A percentile compares a stretch with the other conserved stretches of the same genome.
These are phyloP conservation scores for Trichogramma dendrolimi DNA, from an alignment of 2,888 invertebrate species.

Conservation along the genomic window DNA sequence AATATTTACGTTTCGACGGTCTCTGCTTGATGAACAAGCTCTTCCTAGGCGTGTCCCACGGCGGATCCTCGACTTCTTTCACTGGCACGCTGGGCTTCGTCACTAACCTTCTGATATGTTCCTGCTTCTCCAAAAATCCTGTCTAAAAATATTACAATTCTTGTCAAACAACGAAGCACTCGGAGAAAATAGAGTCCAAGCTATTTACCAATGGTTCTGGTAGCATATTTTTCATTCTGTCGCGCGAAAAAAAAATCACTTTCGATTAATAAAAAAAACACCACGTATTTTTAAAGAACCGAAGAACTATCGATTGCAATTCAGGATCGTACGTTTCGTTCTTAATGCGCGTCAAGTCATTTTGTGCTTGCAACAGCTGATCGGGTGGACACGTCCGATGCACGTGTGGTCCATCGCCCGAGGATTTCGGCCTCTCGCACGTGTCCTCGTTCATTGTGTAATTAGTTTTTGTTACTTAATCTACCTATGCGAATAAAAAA, in stretches of 20 bases:
- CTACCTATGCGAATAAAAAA: background rate
- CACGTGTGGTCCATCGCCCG: background rate
- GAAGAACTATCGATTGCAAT: too few species aligned
- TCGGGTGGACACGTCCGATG: too few species aligned
- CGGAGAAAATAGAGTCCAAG: background rate
- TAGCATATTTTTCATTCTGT: conserved; percentile 20
- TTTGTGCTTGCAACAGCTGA: too few species aligned
- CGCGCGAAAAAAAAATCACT: too few species aligned
- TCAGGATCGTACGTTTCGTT: too few species aligned
- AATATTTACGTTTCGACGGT: conserved; percentile 26
- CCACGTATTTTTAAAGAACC: too few species aligned
- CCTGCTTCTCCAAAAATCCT: conserved; percentile 56
- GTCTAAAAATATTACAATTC: conserved; percentile 49
- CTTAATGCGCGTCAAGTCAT: too few species aligned
- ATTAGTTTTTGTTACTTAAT: too few species aligned
- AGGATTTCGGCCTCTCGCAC: background rate
- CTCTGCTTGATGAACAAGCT: conserved; percentile 19
- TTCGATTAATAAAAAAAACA: too few species aligned
- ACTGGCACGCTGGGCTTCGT: conserved; percentile 33
- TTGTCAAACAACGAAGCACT: background rate
- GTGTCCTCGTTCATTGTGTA: background rate
- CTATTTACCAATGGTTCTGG: conserved; percentile 61
- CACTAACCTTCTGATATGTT: conserved; percentile 49
- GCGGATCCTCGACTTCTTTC: conserved; percentile 17
- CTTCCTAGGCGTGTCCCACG: conserved; percentile 15